phyloP scores from a whole-genome alignment of 2,797 vertebrate species.

The Myotis planiceps region DNA sequence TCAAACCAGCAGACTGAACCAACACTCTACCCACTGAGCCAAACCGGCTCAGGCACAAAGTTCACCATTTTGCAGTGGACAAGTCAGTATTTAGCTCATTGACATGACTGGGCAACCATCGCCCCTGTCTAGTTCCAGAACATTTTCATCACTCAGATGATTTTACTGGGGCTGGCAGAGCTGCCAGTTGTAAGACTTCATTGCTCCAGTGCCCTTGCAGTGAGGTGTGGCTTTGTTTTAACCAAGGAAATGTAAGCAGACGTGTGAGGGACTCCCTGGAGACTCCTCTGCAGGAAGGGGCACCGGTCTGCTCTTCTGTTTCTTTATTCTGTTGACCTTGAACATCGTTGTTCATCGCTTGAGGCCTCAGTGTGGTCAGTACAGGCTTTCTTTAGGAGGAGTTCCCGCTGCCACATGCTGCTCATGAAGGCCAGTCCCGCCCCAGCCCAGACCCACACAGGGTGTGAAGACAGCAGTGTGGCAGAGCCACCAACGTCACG shows the following conservation, averaged over 20 bases:
- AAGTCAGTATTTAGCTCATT: background rate
- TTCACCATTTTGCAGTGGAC: background rate
- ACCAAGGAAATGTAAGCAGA: background rate
- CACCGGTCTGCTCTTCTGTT: background rate
- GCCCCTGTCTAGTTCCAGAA: background rate
- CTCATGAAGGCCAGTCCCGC: background rate
- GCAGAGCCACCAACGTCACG: background rate
- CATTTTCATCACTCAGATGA: background rate
- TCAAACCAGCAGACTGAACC: too few species aligned
- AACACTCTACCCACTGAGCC: too few species aligned
- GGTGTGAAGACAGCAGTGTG: background rate
- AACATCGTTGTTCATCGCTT: background rate
- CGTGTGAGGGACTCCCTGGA: background rate
- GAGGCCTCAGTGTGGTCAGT: background rate
- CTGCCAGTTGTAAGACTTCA: background rate
- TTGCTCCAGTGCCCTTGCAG: background rate
- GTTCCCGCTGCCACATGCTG: background rate
- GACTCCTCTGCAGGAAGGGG: background rate
- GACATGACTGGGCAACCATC: background rate
- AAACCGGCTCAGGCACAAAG: background rate
- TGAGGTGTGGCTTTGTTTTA: background rate
- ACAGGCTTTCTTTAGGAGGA: background rate
- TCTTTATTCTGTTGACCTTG: background rate
- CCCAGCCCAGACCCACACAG: background rate
- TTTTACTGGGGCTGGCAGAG: background rate